Percentiles rank a stretch among this genome's conserved stretches.
Evolutionary conservation across 2,113 vertebrate species (phyloP).

Genomic region (Rostratula benghalensis): DNA sequence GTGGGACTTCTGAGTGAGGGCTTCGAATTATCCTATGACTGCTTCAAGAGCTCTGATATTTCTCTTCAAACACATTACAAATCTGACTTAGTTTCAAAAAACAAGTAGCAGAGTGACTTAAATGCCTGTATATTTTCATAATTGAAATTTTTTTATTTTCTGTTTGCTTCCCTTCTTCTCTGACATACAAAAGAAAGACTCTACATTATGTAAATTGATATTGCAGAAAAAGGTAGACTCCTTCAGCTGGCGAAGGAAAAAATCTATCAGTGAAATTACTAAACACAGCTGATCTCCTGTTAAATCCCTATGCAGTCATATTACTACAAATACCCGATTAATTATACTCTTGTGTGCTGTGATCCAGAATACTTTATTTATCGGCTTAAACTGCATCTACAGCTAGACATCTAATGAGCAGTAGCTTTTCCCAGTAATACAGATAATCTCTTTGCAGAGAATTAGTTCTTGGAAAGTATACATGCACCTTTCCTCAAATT

Average conservation of each 20-base stretch:
- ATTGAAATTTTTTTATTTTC: not conserved
- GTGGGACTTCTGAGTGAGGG: not conserved
- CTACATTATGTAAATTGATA: not conserved
- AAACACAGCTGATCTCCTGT: constrained; percentile 20
- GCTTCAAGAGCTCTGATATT: not conserved
- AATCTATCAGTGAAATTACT: constrained; percentile 40
- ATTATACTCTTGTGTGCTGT: constrained; percentile 30
- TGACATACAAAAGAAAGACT: not conserved
- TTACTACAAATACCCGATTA: constrained; percentile 40
- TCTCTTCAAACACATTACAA: not conserved
- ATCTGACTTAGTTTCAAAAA: not conserved
- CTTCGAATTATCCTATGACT: not conserved
- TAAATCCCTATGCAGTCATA: constrained; percentile 29
- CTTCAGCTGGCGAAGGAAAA: not conserved
- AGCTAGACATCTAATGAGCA: constrained; percentile 54
- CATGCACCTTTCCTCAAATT: constrained; percentile 84
- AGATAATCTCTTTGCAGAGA: constrained; percentile 75
- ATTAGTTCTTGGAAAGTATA: constrained; percentile 79
- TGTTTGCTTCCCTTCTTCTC: not conserved
- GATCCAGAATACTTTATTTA: constrained; percentile 50
- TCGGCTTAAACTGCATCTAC: constrained; percentile 4
- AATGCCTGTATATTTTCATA: not conserved
- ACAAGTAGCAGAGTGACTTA: not conserved
- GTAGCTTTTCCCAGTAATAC: constrained; percentile 76
- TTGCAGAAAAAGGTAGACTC: not conserved